Conservation (phyloP, 2,797 vertebrate genomes). For the Melanotaenia pygmaea region DNA sequence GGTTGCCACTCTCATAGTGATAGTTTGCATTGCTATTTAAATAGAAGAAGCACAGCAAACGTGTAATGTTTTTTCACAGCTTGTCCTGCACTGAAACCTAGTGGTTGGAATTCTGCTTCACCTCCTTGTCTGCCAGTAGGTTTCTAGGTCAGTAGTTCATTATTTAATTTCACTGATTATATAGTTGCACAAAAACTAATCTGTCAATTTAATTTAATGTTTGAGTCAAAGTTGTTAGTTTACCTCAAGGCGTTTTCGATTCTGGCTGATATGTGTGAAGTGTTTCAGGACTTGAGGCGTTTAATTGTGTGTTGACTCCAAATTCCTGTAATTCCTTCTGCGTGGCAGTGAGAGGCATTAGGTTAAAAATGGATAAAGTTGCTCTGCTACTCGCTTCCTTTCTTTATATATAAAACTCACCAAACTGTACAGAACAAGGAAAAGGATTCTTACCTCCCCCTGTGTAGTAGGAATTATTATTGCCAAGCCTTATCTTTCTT, state of each 20-base stretch:
- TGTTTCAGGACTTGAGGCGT: neutral
- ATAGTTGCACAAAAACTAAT: neutral
- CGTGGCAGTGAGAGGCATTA: neutral
- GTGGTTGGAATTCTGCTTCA: neutral
- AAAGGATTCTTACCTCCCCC: neutral
- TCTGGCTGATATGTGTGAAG: neutral
- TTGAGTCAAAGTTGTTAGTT: neutral
- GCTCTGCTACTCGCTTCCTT: neutral
- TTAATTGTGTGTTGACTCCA: slow-evolving; percentile 1
- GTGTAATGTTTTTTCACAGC: neutral
- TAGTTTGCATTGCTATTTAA: neutral
- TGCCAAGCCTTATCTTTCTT: neutral
- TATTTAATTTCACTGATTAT: neutral
- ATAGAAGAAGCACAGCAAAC: neutral
- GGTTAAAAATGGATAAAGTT: neutral
- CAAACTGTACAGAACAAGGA: neutral
- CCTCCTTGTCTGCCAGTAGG: neutral
- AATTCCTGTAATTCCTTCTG: slow-evolving; percentile 28
- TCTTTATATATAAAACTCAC: neutral
- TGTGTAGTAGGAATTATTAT: neutral
- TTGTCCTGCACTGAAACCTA: neutral
- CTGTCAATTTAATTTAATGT: neutral
- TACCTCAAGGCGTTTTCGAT: neutral
- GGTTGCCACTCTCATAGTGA: neutral
- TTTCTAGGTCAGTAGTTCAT: neutral